Conservation (phyloP, 2,113 vertebrate species). For the Myanophis thanlyinensis region DNA sequence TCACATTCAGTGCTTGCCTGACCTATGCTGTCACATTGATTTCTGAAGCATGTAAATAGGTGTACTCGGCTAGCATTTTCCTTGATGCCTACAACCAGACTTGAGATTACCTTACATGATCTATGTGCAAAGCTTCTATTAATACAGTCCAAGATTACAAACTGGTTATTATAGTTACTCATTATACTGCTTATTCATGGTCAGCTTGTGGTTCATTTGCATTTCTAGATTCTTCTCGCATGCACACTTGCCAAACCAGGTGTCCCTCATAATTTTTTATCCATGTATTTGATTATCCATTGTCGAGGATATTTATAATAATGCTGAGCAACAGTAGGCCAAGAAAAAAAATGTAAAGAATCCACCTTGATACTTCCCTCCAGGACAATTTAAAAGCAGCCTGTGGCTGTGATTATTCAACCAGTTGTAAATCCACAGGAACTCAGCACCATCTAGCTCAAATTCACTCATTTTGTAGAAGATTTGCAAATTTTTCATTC, state of each 20-base stretch:
- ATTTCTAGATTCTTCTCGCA: neutral
- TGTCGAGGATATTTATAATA: neutral
- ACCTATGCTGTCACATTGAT: neutral
- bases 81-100: neutral
- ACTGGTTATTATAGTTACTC: neutral
- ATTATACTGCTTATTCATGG: neutral
- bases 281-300: neutral
- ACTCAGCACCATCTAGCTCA: neutral
- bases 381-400: neutral
- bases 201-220: neutral
- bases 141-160: neutral
- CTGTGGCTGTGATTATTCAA: neutral
- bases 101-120: neutral
- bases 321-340: neutral
- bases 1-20: neutral
- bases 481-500: neutral
- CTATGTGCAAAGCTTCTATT: neutral
- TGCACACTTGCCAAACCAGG: neutral
- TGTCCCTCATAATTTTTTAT: neutral
- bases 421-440: neutral
- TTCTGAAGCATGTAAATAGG: neutral
- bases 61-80: neutral
- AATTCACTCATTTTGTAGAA: neutral
- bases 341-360: neutral
- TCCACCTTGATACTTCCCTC: neutral